Evolutionary conservation across 1,140 invertebrate genomes (phyloP).

Genomic region (Varroa destructor): DNA sequence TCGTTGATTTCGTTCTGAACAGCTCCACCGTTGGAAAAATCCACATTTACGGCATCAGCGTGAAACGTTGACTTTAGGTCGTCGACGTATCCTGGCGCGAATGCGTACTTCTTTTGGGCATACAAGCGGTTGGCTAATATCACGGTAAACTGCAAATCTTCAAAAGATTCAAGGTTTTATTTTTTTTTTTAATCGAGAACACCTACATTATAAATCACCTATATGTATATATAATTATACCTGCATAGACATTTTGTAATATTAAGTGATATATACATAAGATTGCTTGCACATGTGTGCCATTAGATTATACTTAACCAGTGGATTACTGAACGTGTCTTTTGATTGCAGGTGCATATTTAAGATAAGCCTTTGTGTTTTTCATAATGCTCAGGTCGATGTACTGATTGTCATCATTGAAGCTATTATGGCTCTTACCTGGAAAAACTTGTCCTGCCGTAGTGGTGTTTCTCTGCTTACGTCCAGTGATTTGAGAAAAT

Average conservation of each 20-base stretch:
- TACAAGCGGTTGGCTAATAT: slow-evolving; percentile 3
- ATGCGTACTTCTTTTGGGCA: neutral
- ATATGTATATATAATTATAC: too few relatives aligned
- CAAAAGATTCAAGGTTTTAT: neutral
- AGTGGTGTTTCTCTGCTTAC: slow-evolving; percentile 1
- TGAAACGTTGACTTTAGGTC: neutral
- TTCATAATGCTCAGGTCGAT: too few relatives aligned
- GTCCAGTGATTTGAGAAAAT: neutral
- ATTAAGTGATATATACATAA: too few relatives aligned
- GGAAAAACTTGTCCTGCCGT: neutral
- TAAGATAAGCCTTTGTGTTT: too few relatives aligned
- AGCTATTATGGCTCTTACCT: neutral
- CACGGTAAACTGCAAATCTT: neutral
- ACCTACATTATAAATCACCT: too few relatives aligned
- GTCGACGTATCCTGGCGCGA: neutral
- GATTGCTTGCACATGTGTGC: too few relatives aligned
- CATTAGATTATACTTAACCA: too few relatives aligned
- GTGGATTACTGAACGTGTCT: too few relatives aligned
- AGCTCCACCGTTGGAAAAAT: neutral
- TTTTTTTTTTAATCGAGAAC: neutral
- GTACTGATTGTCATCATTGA: too few relatives aligned
- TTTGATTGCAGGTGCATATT: too few relatives aligned
- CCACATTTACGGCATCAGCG: slow-evolving; percentile 1
- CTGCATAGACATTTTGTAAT: too few relatives aligned
- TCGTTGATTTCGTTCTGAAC: slow-evolving; percentile 46